Percentiles rank a stretch among this genome's conserved stretches.
These are phyloP conservation scores for Ophiothrix spiculata DNA, from an alignment of 35 echinoderm and acorn worm species.

Conservation along the genomic window DNA sequence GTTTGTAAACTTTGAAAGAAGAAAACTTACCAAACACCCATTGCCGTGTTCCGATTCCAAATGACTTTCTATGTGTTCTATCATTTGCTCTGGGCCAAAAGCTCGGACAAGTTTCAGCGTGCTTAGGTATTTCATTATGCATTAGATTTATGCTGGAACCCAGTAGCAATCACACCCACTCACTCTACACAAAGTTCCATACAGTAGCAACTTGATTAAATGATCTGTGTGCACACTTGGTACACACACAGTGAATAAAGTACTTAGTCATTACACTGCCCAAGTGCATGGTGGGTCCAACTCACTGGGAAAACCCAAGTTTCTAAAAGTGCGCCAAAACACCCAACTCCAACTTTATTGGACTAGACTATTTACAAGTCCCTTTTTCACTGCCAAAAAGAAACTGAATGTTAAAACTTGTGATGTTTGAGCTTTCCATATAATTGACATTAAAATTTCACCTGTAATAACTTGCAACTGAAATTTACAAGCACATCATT, in stretches of 20 bases:
- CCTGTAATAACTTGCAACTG: too few species aligned
- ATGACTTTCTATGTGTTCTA: background rate
- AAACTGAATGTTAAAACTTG: too few species aligned
- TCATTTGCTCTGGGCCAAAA: background rate
- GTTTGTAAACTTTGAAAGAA: background rate
- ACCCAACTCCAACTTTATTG: too few species aligned
- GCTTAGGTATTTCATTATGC: background rate
- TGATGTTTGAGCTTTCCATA: too few species aligned
- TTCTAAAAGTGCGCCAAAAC: slow-evolving; percentile 3
- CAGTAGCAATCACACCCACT: background rate
- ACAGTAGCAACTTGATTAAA: background rate
- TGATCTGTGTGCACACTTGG: background rate
- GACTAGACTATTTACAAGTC: too few species aligned
- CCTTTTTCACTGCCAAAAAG: too few species aligned
- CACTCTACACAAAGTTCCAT: background rate
- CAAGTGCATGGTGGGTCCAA: background rate
- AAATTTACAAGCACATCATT: too few species aligned
- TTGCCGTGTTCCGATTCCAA: background rate
- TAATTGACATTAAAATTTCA: too few species aligned
- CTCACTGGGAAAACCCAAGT: slow-evolving; percentile 6
- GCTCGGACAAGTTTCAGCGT: background rate
- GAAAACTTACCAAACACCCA: background rate
- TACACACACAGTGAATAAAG: background rate
- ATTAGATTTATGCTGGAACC: background rate
- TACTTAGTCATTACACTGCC: slow-evolving; percentile 1